Evolutionary conservation across 2,888 invertebrate species (phyloP).

Genomic region (Masnerella sp.): DNA sequence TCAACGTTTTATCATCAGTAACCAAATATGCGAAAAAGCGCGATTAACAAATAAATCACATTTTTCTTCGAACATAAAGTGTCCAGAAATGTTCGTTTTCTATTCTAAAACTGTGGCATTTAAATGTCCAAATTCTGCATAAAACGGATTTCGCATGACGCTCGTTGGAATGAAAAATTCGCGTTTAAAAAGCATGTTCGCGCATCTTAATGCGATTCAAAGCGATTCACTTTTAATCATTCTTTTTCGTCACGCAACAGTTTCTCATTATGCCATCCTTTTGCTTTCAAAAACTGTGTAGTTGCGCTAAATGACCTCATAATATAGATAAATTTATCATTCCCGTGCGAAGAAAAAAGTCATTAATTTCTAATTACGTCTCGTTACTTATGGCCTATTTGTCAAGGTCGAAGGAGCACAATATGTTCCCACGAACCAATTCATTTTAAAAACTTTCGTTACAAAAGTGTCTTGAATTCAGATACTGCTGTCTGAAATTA

Average conservation of each 20-base stretch:
- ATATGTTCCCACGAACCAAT: slow-evolving; percentile 19
- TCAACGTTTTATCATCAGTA: too few relatives aligned
- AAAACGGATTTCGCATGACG: too few relatives aligned
- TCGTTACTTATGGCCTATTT: slow-evolving; percentile 43
- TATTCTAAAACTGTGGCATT: too few relatives aligned
- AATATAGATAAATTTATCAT: slow-evolving; percentile 23
- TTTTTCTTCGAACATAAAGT: too few relatives aligned
- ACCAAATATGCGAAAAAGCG: too few relatives aligned
- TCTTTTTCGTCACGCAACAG: slow-evolving; percentile 31
- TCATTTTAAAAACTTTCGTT: too few relatives aligned
- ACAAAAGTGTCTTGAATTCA: too few relatives aligned
- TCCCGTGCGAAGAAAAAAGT: slow-evolving; percentile 10
- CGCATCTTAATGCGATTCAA: slow-evolving; percentile 14
- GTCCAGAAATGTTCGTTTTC: too few relatives aligned
- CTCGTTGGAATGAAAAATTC: too few relatives aligned
- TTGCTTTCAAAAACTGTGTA: slow-evolving; percentile 29
- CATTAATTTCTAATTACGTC: slow-evolving; percentile 29
- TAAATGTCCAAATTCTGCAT: too few relatives aligned
- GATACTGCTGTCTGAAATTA: too few relatives aligned
- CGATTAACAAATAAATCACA: too few relatives aligned
- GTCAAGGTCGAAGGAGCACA: slow-evolving; percentile 21
- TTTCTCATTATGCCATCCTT: slow-evolving; percentile 21
- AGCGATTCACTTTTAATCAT: slow-evolving; percentile 26
- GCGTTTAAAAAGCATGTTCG: slow-evolving; percentile 1
- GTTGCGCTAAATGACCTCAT: slow-evolving; percentile 16